phyloP scores from a whole-genome alignment of 2,797 vertebrate genomes.

The Remorina albescens region DNA sequence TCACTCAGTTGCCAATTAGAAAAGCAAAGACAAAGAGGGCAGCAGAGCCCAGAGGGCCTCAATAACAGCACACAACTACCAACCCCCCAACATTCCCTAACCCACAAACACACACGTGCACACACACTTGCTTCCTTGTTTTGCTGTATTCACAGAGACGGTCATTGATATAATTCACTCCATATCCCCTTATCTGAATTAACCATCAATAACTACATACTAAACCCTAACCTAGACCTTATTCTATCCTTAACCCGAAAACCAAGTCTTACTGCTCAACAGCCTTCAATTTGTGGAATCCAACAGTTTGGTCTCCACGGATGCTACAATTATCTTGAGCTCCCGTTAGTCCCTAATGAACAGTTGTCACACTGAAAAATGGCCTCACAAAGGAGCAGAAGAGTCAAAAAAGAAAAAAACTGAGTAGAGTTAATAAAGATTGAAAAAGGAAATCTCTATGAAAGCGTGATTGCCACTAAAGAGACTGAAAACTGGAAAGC shows the following conservation, averaged over 20 bases:
- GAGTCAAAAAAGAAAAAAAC: background rate
- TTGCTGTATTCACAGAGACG: no score
- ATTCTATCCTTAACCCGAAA: no score
- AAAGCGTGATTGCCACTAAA: background rate
- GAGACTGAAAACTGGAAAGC: background rate
- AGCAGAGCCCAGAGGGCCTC: constrained; percentile 62
- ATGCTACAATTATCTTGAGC: no score
- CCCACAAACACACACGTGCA: constrained; percentile 6
- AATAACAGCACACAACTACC: constrained; percentile 36
- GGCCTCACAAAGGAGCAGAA: background rate
- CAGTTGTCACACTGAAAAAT: background rate
- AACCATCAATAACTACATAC: no score
- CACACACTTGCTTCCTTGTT: background rate
- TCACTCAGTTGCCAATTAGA: constrained; percentile 66
- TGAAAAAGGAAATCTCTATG: constrained; percentile 6
- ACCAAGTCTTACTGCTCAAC: no score
- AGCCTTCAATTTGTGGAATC: no score
- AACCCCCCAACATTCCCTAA: constrained; percentile 31
- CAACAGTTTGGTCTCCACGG: no score
- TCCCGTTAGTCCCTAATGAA: no score
- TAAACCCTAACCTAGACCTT: no score
- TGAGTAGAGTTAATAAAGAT: background rate
- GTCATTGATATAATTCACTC: no score
- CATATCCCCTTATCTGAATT: no score
- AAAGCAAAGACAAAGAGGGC: constrained; percentile 75